Evolutionary conservation across 2,888 invertebrate genomes (phyloP).

Genomic region (Drosophila bunnanda): DNA sequence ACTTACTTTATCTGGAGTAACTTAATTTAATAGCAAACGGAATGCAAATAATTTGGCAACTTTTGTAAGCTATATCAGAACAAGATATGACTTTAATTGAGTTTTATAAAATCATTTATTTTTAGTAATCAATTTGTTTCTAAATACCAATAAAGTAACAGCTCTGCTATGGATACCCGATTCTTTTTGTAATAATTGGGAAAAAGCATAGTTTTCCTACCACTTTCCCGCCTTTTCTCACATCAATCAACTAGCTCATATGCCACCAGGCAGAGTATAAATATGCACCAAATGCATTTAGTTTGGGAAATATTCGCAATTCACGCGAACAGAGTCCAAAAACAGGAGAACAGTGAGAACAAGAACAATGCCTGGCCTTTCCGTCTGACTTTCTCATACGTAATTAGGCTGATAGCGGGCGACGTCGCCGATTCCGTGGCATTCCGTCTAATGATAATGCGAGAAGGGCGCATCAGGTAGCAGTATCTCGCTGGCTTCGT

Average conservation of each 20-base stretch:
- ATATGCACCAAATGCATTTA: slow-evolving; percentile 45
- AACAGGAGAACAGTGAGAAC: slow-evolving; percentile 28
- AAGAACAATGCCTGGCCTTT: slow-evolving; percentile 50
- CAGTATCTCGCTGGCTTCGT: slow-evolving; percentile 19
- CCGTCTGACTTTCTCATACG: slow-evolving; percentile 61
- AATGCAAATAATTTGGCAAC: slow-evolving; percentile 19
- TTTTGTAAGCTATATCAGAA: neutral
- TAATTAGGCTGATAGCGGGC: slow-evolving; percentile 73
- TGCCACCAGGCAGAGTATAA: slow-evolving; percentile 40
- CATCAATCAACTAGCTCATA: slow-evolving; percentile 1
- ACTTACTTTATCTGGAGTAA: neutral
- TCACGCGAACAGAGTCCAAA: slow-evolving; percentile 50
- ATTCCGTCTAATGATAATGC: slow-evolving; percentile 74
- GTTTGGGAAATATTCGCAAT: slow-evolving; percentile 55
- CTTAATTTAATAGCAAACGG: slow-evolving; percentile 3
- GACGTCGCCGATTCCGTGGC: slow-evolving; percentile 51
- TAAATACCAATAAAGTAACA: too few species aligned
- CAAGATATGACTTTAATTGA: neutral
- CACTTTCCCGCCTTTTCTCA: slow-evolving; percentile 4
- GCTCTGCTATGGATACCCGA: neutral
- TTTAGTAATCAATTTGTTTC: too few species aligned
- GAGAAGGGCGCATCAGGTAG: slow-evolving; percentile 75
- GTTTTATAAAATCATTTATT: neutral
- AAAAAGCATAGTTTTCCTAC: neutral
- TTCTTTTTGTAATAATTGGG: neutral